Evolutionary conservation across 2,888 invertebrate species (phyloP).

Genomic region (Tetranychus piercei): DNA sequence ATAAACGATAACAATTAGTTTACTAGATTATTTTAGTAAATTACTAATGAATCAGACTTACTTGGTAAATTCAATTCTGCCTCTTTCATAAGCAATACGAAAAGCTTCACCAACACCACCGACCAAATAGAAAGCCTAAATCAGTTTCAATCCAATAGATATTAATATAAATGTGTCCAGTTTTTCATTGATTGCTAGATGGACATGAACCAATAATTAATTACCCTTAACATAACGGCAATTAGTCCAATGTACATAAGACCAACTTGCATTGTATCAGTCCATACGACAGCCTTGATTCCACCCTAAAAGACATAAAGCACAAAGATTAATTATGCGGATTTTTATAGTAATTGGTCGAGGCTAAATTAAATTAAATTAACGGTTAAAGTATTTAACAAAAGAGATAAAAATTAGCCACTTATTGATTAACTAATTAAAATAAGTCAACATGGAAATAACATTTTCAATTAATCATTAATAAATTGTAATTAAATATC

Average conservation of each 20-base stretch:
- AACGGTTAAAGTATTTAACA: too few species aligned
- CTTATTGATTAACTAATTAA: not conserved
- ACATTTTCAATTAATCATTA: not conserved
- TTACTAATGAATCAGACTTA: not conserved
- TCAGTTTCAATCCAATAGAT: not conserved
- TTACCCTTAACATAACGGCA: constrained; percentile 44
- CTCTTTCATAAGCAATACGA: constrained; percentile 48
- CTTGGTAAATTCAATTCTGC: constrained; percentile 35
- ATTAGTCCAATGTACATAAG: constrained; percentile 64
- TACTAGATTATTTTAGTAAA: not conserved
- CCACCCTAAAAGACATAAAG: constrained; percentile 43
- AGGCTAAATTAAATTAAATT: too few species aligned
- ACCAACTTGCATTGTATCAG: constrained; percentile 73
- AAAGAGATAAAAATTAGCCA: not conserved
- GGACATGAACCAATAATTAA: not conserved
- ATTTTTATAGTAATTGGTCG: not conserved
- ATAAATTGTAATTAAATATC: not conserved
- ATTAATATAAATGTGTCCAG: not conserved
- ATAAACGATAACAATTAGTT: not conserved
- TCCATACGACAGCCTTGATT: constrained; percentile 56
- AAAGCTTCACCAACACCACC: constrained; percentile 37
- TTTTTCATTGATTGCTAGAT: not conserved
- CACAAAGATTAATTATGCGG: not conserved
- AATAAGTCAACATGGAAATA: not conserved
- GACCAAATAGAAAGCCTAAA: constrained; percentile 21